Base-by-base conservation (phyloP, 2,888 invertebrate genomes). In the Tenthredo notha region DNA sequence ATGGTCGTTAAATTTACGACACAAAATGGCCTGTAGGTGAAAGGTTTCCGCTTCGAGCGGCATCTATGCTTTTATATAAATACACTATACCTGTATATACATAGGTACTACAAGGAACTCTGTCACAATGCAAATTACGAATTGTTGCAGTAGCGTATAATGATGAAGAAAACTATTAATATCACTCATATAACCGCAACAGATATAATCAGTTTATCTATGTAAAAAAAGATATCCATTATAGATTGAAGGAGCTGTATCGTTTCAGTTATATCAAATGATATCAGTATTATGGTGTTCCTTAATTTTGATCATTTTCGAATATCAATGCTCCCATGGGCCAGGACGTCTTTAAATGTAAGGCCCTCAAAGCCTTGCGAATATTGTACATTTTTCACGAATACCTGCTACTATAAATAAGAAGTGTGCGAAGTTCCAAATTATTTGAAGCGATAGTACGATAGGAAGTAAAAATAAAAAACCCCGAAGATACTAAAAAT, bases 11-110 rank as follows among this genome's bases (percentile, higher is more conserved):
- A 77, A 50, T 77, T 77, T 54, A 40, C 77, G 50, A 54, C 54
- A 77, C 54, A 77, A 77, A 50, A 77, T 77, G 50, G 77, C 54
- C 10, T 77, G 50, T 74, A 74, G 72, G 77, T 77, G 77, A 77
- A 77, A 77, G 77, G 77, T 77, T 54, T 77, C 77, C 50, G 77
- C 54, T 77, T 54, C 77, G 54, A 75, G 25, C 72, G n/a, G 18
- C 72, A 72, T 72, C 72, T 37, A 33, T 72, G 40, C 5, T 61
- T 61, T 61, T 61, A 21, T 61, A 29, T 29, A 61, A 61, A n/a
- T 54, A 54, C 54, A 54, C 54, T n/a, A n/a, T 61, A n/a, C 58
- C n/a, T 61, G 10, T 25, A 10, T 7, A 21, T 61, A 10, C n/a
- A 40, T 72, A 72, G 33, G 70, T 37, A 72, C n/a, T 72, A 33